Percentiles rank a stretch among this genome's conserved stretches.
phyloP scores from a whole-genome alignment of 2,888 invertebrate genomes.

The Elmis aenea region DNA sequence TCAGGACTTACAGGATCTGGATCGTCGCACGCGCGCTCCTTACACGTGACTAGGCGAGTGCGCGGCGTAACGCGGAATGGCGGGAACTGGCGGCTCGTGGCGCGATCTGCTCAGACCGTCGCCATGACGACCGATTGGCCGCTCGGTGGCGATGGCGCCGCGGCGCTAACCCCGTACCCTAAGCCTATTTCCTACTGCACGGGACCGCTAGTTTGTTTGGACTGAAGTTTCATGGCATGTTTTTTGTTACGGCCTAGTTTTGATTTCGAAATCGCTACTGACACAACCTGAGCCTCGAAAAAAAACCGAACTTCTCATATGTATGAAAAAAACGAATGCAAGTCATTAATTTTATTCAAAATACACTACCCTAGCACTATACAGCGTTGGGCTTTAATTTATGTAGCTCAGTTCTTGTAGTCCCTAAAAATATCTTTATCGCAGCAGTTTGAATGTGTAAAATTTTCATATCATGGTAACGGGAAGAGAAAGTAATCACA shows the following conservation, averaged over 20 bases:
- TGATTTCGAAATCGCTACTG: too few species aligned
- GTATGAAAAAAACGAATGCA: too few species aligned
- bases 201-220: slow-evolving; percentile 18
- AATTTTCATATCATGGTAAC: too few species aligned
- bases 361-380: too few species aligned
- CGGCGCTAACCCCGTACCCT: slow-evolving; percentile 37
- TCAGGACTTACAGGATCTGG: slow-evolving; percentile 34
- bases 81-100: slow-evolving; percentile 39
- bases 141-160: slow-evolving; percentile 43
- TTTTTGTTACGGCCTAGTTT: not conserved
- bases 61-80: slow-evolving; percentile 47
- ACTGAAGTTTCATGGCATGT: slow-evolving; percentile 15
- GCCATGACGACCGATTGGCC: slow-evolving; percentile 45
- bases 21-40: slow-evolving; percentile 40
- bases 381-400: too few species aligned
- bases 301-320: too few species aligned
- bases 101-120: slow-evolving; percentile 41
- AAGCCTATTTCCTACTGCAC: slow-evolving; percentile 23
- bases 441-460: too few species aligned
- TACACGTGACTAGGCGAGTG: slow-evolving; percentile 45
- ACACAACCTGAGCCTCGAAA: too few species aligned
- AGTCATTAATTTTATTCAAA: too few species aligned
- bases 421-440: too few species aligned
- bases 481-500: too few species aligned
- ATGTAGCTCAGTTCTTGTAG: too few species aligned